phyloP scores from a whole-genome alignment of 2,888 invertebrate genomes.

The Ormia ochracea region DNA sequence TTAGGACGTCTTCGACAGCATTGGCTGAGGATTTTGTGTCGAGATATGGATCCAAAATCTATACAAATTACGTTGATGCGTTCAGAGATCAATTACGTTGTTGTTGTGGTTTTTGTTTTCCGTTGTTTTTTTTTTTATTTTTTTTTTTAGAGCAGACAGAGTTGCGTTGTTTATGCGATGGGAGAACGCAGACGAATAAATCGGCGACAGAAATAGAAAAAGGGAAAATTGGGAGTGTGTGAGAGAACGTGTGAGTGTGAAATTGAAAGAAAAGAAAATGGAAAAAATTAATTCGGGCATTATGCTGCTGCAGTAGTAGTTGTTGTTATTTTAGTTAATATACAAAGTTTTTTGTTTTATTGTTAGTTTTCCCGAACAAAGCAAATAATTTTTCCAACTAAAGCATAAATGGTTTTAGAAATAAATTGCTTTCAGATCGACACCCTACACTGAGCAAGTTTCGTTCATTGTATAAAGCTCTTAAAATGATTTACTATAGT shows the following conservation, averaged over 20 bases:
- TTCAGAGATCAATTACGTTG: conserved; percentile 4
- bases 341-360: conserved; percentile 44
- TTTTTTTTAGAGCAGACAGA: conserved; percentile 12
- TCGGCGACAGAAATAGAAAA: conserved; percentile 63
- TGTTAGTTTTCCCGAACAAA: conserved; percentile 36
- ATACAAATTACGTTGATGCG: conserved; percentile 64
- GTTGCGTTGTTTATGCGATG: conserved; percentile 57
- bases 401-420: conserved; percentile 22
- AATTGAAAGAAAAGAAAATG: conserved; percentile 17
- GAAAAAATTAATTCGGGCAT: conserved; percentile 28
- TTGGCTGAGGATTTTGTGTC: conserved; percentile 82
- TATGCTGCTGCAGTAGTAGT: conserved; percentile 45
- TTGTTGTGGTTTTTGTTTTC: conserved; percentile 46
- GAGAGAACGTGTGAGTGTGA: neutral
- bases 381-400: conserved; percentile 19
- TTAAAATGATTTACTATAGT: too few species aligned
- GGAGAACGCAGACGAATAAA: conserved; percentile 59
- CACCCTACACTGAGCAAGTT: neutral
- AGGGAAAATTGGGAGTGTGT: conserved; percentile 37
- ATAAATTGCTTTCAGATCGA: neutral
- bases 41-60: conserved; percentile 84
- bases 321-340: conserved; percentile 30
- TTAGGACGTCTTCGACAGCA: conserved; percentile 83
- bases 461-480: too few species aligned
- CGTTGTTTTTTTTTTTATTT: conserved; percentile 44